Conservation (phyloP, 2,113 vertebrate genomes). For the Cyanoramphus novaezelandiae region DNA sequence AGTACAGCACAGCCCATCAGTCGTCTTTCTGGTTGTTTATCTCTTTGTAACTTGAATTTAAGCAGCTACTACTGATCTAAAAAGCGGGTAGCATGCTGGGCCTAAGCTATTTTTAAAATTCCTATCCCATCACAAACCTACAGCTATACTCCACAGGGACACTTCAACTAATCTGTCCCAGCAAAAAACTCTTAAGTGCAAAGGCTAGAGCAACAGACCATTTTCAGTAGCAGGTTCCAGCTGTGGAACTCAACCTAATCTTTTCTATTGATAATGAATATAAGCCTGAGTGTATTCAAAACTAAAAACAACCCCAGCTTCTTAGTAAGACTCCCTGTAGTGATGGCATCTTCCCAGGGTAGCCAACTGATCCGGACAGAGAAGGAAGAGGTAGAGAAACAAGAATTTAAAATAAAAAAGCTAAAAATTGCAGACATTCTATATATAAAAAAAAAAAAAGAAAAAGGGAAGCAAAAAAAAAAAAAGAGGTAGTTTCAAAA, state of each 20-base stretch:
- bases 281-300: conserved; percentile 32
- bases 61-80: conserved; percentile 1
- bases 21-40: not conserved
- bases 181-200: conserved; percentile 18
- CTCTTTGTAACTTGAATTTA: not conserved
- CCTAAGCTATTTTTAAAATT: conserved; percentile 43
- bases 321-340: conserved; percentile 31
- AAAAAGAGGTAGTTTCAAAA: not conserved
- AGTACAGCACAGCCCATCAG: not conserved
- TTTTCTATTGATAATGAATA: conserved; percentile 34
- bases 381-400: not conserved
- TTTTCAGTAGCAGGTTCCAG: conserved; percentile 39
- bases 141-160: not conserved
- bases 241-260: conserved; percentile 49
- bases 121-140: conserved; percentile 3
- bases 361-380: not conserved
- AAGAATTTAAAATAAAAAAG: not conserved
- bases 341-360: conserved; percentile 9
- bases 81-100: not conserved
- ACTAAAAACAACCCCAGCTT: not conserved
- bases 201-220: conserved; percentile 2
- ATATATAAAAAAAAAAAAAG: not conserved
- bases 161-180: conserved; percentile 22
- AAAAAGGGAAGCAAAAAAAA: too few relatives aligned
- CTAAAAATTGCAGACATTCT: not conserved